Conservation (phyloP, 2,113 vertebrate species). For the Phoenicopterus ruber region DNA sequence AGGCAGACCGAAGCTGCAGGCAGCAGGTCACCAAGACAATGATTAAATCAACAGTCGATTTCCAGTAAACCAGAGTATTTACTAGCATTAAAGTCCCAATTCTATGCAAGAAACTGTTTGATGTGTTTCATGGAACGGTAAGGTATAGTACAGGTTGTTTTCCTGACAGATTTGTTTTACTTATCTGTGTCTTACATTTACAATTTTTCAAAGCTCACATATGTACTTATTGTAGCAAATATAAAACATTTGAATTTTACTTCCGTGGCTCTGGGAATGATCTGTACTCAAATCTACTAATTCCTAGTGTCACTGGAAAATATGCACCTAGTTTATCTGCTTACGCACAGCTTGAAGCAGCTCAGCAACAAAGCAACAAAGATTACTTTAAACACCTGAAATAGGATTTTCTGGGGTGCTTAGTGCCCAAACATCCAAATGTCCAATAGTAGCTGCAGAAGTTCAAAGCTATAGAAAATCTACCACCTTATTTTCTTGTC, state of each 20-base stretch:
- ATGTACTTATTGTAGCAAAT: neutral
- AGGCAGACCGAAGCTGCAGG: neutral
- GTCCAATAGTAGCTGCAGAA: neutral
- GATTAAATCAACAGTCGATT: neutral
- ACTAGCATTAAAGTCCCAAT: neutral
- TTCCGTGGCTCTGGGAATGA: neutral
- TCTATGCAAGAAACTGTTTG: neutral
- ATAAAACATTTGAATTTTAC: neutral
- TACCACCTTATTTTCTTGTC: neutral
- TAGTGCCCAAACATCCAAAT: neutral
- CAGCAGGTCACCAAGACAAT: neutral
- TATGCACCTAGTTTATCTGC: neutral
- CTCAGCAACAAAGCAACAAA: neutral
- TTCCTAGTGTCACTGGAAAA: neutral
- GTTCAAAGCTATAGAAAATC: neutral
- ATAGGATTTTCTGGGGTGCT: neutral
- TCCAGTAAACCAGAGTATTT: neutral
- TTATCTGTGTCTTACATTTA: slow-evolving; percentile 6
- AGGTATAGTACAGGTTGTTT: neutral
- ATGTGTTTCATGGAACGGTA: neutral
- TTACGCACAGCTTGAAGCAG: neutral
- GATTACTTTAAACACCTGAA: slow-evolving; percentile 10
- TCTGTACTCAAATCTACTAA: slow-evolving; percentile 33
- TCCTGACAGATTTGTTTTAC: neutral
- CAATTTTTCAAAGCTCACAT: slow-evolving; percentile 7